phyloP scores from a whole-genome alignment of 2,888 invertebrate genomes.

The Melieria crassipennis region DNA sequence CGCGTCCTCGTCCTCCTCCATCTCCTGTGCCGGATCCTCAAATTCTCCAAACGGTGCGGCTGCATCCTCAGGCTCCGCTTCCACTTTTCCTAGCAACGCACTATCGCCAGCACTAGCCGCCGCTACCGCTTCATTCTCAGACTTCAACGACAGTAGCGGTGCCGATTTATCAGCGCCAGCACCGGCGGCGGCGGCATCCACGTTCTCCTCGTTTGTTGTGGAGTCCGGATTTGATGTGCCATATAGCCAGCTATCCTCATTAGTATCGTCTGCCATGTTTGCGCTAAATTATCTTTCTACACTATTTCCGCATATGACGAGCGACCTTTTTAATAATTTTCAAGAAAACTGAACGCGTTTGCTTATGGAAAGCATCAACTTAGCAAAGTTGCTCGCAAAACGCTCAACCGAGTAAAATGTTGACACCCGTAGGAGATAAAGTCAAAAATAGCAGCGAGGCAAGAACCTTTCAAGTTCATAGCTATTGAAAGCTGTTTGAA shows the following conservation, averaged over 20 bases:
- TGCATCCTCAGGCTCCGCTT: slow-evolving; percentile 42
- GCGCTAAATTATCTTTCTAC: background rate
- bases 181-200: slow-evolving; percentile 12
- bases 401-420: no score
- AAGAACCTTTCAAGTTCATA: no score
- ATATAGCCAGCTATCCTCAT: slow-evolving; percentile 90
- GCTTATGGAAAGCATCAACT: no score
- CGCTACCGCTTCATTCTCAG: slow-evolving; percentile 47
- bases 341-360: no score
- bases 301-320: no score
- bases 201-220: slow-evolving; percentile 58
- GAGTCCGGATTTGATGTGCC: slow-evolving; percentile 75
- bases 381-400: no score
- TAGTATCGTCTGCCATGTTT: slow-evolving; percentile 68
- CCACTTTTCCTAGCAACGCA: slow-evolving; percentile 41
- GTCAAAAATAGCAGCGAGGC: no score
- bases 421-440: no score
- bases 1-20: slow-evolving; percentile 62
- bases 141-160: slow-evolving; percentile 28
- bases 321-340: no score
- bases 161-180: slow-evolving; percentile 56
- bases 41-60: slow-evolving; percentile 52
- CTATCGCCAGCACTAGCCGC: slow-evolving; percentile 47
- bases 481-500: no score
- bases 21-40: slow-evolving; percentile 63